Conservation (phyloP, 2,888 invertebrate genomes). For the Magallana nippona region DNA sequence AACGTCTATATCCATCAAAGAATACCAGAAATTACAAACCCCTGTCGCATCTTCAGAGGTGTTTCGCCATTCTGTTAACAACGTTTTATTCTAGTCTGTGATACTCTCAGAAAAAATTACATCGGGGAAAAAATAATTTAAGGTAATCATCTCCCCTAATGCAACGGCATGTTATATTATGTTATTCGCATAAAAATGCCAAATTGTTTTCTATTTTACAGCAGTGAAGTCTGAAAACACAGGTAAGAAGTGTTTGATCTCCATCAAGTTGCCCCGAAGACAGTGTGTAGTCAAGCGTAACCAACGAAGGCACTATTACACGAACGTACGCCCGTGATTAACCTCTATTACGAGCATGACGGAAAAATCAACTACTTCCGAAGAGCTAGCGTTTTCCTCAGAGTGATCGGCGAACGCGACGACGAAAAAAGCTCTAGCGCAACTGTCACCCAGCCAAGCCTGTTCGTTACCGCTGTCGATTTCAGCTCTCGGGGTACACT, state of each 20-base stretch:
- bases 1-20: background rate
- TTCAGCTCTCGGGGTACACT: conserved; percentile 4
- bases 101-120: background rate
- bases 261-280: conserved; percentile 30
- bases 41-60: background rate
- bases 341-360: conserved; percentile 30
- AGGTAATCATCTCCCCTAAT: conserved; percentile 10
- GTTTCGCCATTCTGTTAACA: background rate
- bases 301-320: conserved; percentile 29
- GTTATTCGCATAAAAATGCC: conserved; percentile 31
- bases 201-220: conserved; percentile 30
- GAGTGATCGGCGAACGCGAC: conserved; percentile 28
- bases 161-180: background rate
- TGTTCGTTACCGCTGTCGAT: conserved; percentile 23
- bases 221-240: conserved; percentile 33
- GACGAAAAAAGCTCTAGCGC: conserved; percentile 29
- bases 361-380: conserved; percentile 33
- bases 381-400: conserved; percentile 24
- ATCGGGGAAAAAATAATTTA: background rate
- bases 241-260: conserved; percentile 29
- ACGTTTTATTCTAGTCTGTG: background rate
- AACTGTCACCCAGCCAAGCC: conserved; percentile 9
- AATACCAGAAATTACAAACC: background rate
- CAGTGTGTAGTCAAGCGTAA: conserved; percentile 15
- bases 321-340: conserved; percentile 31